Base-by-base conservation (phyloP, 2,888 invertebrate genomes). In the Pollenia griseotomentosa region DNA sequence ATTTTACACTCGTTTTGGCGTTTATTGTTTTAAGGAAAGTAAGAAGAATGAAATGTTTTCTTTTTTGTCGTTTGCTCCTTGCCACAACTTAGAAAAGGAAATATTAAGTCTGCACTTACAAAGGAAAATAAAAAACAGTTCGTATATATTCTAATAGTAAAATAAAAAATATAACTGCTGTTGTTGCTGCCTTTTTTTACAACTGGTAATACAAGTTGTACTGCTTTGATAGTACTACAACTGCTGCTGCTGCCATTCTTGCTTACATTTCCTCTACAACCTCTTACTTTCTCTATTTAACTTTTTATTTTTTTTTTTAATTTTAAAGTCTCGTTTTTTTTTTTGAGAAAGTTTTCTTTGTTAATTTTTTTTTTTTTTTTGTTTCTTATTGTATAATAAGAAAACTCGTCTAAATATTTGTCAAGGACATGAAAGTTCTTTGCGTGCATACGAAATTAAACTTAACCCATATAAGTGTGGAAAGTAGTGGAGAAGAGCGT, bases 401-500 rank as follows among this genome's bases (percentile, higher is more conserved):
- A 42, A 68, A 75, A 7, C 4, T 11, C 16, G 55, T 61, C 68
- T 74, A 48, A 74, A 68, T 74, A 61, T 75, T 74, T 84, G 65
- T 86, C 88, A 88, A 88, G 88, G 88, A 82, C 88, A 88, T 55
- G 51, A 14, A 74, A 74, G 80, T 81, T 70, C 57, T 78, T 88
- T 83, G 88, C 85, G 85, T 88, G 88, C 85, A 86, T 82, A 80
- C 59, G 33, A 88, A 86, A 83, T 81, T 74, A 81, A 86, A 88
- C 86, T 83, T 85, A 85, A 88, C 83, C 85, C 83, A 83, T 88
- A 80, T 87, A 66, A 68, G n/a, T 23, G 33, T 48, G 16, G 12
- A 66, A 16, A 23, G 57, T 78, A 46, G n/a, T 33, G 10, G 19
- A 14, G 40, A 19, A 57, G 1, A 57, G n/a, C 10, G 19, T 19